Base-by-base conservation (phyloP, 2,797 vertebrate species). In the Capromys pilorides region DNA sequence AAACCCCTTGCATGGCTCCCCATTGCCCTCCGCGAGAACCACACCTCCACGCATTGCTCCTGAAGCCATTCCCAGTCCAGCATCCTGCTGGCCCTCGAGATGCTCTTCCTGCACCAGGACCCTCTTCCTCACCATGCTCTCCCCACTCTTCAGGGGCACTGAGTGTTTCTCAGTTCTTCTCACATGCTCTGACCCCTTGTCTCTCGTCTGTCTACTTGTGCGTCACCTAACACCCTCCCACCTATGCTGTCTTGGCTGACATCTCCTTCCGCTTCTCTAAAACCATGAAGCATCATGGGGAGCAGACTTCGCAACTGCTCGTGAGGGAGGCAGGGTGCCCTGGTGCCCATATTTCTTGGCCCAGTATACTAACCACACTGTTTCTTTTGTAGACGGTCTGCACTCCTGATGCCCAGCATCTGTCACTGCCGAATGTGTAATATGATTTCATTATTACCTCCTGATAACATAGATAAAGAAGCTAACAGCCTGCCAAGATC, bases 151-250 rank as follows among this genome's bases (percentile, higher is more conserved):
- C 21, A 67, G 21, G 11, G 64, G 86, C 41, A 39, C 13, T 31
- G 19, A 5, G 11, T 6, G 31, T 88, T 10, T 61, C 59, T 45
- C 6, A 0, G 4, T 94, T 67, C 33, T 77, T 81, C 19, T 45
- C 36, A 51, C 0, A 11, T 16, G 57, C 73, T 5, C 3, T 12
- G 5, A 86, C 31, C 9, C 2, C 67, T 81, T 21, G 26, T n/a
- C 51, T 66, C 66, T 62, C 4, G 0, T 6, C 61, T 19, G 6
- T 45, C 69, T 12, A 45, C 33, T 69, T 39, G 33, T 0, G 9
- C 18, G 57, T n/a, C 31, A 22, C 59, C 21, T 39, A 81, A 39
- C 4, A 22, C 18, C 51, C 39, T 82, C 57, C 80, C 13, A 66
- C 14, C 83, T 33, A 64, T 39, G 41, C 22, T 45, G 51, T 64